These are phyloP conservation scores for Zaprionus vittiger DNA, from an alignment of 1,140 invertebrate genomes.

Conservation along the genomic window DNA sequence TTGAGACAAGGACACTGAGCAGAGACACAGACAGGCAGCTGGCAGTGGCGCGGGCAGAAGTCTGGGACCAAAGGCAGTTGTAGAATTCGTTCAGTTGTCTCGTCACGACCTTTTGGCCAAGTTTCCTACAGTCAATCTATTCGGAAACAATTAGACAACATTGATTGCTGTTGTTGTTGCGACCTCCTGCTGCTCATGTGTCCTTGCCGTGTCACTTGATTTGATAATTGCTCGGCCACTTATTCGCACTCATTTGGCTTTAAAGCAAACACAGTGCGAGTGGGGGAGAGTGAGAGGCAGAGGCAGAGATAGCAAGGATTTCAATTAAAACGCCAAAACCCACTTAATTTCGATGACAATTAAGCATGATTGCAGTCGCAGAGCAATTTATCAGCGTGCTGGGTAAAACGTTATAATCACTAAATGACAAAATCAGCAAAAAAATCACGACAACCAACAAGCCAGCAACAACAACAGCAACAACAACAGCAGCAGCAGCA, in stretches of 20 bases:
- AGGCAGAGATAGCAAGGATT: conserved; percentile 43
- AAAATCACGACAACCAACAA: conserved; percentile 79
- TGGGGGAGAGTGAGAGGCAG: neutral
- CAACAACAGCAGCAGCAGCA: conserved; percentile 29
- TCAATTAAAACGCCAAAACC: conserved; percentile 80
- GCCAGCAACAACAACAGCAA: conserved; percentile 42
- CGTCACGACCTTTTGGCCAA: conserved; percentile 17
- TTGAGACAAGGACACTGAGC: conserved; percentile 48
- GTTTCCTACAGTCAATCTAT: conserved; percentile 57
- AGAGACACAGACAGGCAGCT: conserved; percentile 5
- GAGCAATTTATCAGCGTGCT: conserved; percentile 22
- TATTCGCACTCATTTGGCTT: conserved; percentile 53
- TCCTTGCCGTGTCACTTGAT: conserved; percentile 15
- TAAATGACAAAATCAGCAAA: conserved; percentile 83
- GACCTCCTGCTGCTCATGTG: neutral
- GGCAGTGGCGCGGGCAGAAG: neutral
- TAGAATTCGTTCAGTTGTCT: conserved; percentile 16
- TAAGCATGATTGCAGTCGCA: conserved; percentile 60
- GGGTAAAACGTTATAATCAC: conserved; percentile 70
- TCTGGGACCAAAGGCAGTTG: neutral
- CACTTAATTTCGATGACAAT: conserved; percentile 83
- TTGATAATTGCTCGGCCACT: conserved; percentile 28
- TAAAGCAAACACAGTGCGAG: conserved; percentile 42
- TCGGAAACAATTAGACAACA: conserved; percentile 67
- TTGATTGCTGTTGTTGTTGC: conserved; percentile 61